These are phyloP conservation scores for Cheilosia grossa DNA, from an alignment of 2,888 invertebrate genomes.

Conservation along the genomic window DNA sequence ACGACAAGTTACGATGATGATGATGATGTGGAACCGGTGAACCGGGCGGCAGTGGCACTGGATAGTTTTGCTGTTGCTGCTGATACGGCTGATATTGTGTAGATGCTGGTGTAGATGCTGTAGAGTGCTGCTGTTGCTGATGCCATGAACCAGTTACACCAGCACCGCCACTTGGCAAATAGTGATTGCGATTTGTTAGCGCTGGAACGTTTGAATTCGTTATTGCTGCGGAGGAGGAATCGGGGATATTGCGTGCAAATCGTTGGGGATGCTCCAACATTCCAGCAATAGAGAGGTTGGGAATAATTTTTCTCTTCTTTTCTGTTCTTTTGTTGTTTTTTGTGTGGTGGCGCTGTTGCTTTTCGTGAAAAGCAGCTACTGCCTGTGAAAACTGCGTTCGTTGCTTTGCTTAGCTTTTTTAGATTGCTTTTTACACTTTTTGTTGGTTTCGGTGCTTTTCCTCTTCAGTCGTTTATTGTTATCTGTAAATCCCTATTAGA, in stretches of 20 bases:
- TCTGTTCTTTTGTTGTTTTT: neutral
- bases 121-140: conserved; percentile 75
- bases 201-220: conserved; percentile 84
- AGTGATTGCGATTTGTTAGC: conserved; percentile 71
- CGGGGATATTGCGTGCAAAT: conserved; percentile 89
- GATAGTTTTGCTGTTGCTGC: conserved; percentile 76
- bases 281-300: conserved; percentile 77
- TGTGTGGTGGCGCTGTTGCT: conserved; percentile 63
- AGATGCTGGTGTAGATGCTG: conserved; percentile 78
- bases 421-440: neutral
- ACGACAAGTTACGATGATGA: conserved; percentile 82
- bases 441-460: conserved; percentile 11
- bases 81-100: conserved; percentile 80
- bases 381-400: conserved; percentile 27
- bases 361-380: conserved; percentile 60
- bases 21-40: conserved; percentile 77
- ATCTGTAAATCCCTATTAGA: conserved; percentile 40
- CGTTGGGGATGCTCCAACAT: conserved; percentile 85
- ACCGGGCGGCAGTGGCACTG: conserved; percentile 75
- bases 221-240: conserved; percentile 82
- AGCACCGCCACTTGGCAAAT: conserved; percentile 80
- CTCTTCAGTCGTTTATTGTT: conserved; percentile 49
- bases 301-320: conserved; percentile 10
- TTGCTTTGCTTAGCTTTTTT: conserved; percentile 1
- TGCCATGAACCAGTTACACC: conserved; percentile 80